Evolutionary conservation across 2,797 vertebrate species (phyloP), one percentile per base, ranked within the genome.

Genomic region (Crenichthys baileyi): DNA sequence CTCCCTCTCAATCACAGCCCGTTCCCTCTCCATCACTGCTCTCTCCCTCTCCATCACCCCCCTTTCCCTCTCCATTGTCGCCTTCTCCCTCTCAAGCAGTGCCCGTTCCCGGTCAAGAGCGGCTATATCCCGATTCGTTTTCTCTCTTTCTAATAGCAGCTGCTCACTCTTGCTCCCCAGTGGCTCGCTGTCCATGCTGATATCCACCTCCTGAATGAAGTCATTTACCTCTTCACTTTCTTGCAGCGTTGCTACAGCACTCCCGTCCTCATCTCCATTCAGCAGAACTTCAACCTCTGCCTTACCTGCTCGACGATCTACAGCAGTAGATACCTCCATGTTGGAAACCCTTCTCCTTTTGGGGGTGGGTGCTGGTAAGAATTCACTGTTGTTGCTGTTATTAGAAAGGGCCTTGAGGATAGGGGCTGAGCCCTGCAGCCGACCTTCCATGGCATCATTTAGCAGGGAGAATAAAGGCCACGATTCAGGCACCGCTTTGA

Each of bases 381-480:
- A 90, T 63, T 91, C 83, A 0, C 72, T 7, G 3, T 82, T 75
- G 73, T 78, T 60, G 76, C 65, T 83, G 56, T 89, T 76, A 0
- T 5, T 48, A 61, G 83, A 44, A 36, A 81, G 8, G n/a, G 73
- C 55, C 8, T 80, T 83, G 5, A 94, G 85, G 79, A 89, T 24
- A 24, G 91, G 80, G 60, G 90, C 90, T 0, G 29, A 84, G 50
- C 86, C 82, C 9, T 84, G 78, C 51, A 96, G 87, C 2, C 92
- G 84, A 72, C 94, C 94, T 75, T 88, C 83, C 90, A 95, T 86
- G 58, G 94, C 94, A 0, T 94, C 87, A 1, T 94, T 91, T 91
- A 95, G 93, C 74, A 95, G 86, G 18, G 60, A 85, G 79, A 91
- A 95, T 87, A 88, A 88, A 78, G 88, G 88, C 95, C 95, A 95